Base-by-base conservation (phyloP, 2,113 vertebrate species). In the Mola mola region DNA sequence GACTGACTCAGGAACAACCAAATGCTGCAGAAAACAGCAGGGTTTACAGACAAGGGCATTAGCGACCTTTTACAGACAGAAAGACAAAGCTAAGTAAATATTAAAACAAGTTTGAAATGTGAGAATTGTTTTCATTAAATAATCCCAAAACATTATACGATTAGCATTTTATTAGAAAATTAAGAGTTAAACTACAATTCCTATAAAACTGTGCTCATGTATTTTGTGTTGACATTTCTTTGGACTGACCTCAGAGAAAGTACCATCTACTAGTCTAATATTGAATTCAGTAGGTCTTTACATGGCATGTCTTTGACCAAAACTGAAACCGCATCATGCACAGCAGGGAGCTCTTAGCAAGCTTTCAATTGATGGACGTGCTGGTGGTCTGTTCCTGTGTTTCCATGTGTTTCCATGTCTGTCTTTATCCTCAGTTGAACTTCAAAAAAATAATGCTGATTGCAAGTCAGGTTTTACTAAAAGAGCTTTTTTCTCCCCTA, bases 381-480 rank as follows among this genome's bases (percentile, higher is more conserved):
- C 31, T 16, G 22, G 17, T 53, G 19, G 15, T 50, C 36, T 25
- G 57, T 63, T 66, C 55, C 36, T 15, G 55, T 57, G 70, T n/a
- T n/a, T n/a, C n/a, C 66, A 59, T 79, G 65, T 81, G 75, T 78
- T 75, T 80, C 81, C 63, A 59, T 59, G 61, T 73, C 50, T 75
- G 7, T 46, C 16, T 81, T 65, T 81, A 75, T 70, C 76, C 70
- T 82, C 66, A n/a, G 67, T 49, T 75, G 69, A 80, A 78, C 79
- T 78, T 69, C 81, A 74, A 81, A 76, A 79, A 79, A 67, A 58
- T 50, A 40, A 62, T 31, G 8, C 28, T 19, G 58, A 70, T 43
- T 76, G 78, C 77, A 83, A 53, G 67, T 49, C 67, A 80, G 76
- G 75, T 82, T 80, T 82, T 29, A 51, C 70, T 63, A 50, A 78